phyloP scores from a whole-genome alignment of 2,113 vertebrate genomes.

The Ochotona curzoniae region DNA sequence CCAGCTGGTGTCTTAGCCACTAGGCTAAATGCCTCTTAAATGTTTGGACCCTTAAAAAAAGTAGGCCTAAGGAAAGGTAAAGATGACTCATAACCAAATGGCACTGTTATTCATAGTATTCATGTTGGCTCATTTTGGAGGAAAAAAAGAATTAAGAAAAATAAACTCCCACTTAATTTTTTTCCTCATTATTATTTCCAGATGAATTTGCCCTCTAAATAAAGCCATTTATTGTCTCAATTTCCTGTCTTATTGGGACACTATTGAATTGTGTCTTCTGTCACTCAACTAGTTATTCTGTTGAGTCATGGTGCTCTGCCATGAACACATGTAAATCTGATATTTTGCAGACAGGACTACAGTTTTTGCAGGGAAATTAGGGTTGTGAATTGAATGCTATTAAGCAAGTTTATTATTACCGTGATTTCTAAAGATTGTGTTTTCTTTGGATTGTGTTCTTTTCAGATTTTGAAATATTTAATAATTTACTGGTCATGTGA shows the following conservation, averaged over 20 bases:
- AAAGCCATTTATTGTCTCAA: conserved; percentile 9
- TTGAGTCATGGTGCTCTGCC: conserved; percentile 42
- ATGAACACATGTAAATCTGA: conserved; percentile 41
- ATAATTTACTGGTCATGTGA: conserved; percentile 77
- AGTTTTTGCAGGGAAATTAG: neutral
- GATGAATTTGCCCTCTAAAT: conserved; percentile 46
- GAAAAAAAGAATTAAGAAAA: conserved; percentile 17
- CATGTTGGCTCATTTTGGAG: conserved; percentile 44
- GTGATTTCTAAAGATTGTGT: conserved; percentile 56
- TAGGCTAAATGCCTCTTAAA: neutral
- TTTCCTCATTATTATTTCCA: conserved; percentile 60
- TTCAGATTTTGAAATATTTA: conserved; percentile 84
- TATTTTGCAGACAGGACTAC: conserved; percentile 52
- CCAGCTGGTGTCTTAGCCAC: too few relatives aligned
- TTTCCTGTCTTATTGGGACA: conserved; percentile 36
- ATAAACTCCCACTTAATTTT: conserved; percentile 53
- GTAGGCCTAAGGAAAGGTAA: conserved; percentile 54
- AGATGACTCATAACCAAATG: conserved; percentile 57
- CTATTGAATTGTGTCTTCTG: conserved; percentile 53
- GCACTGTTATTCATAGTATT: conserved; percentile 37
- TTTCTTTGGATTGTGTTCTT: conserved; percentile 65
- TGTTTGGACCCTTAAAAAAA: conserved; percentile 38
- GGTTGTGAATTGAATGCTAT: conserved; percentile 49
- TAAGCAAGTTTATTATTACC: conserved; percentile 37
- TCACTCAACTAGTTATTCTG: conserved; percentile 2